Base-by-base conservation (phyloP, 2,888 invertebrate species). In the Chalcis sispes region DNA sequence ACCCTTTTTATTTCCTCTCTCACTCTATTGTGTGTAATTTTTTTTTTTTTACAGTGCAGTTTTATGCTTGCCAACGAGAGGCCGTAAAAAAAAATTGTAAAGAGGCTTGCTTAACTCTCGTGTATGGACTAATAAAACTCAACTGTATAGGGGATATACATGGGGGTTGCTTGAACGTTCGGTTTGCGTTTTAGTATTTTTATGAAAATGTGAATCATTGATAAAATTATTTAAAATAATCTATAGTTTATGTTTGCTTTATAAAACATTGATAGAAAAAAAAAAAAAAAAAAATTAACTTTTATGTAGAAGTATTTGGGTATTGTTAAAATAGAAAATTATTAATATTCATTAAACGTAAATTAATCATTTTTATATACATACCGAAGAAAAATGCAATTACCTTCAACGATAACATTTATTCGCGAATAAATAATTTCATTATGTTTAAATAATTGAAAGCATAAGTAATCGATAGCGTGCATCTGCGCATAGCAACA, bases 141-240 rank as follows among this genome's bases (percentile, higher is more conserved):
- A 25, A 3, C 48, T 4, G 23, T 23, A 52, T 36, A 23, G 52
- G 15, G 50, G 29, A 46, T 58, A 50, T 18, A 48, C 32, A 5
- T 32, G 42, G 2, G 20, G 15, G 23, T 36, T n/a, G n/a, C 42
- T 20, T n/a, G 29, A 42, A 50, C n/a, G 15, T 46, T 46, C n/a
- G 13, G 18, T 15, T 10, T 3, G 10, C 67, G 27, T 23, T 72
- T 72, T 64, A 46, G 32, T 64, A 32, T 56, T 64, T 72, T 72
- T 72, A 64, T 56, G 64, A 64, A 64, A 64, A 46, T 72, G 48
- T 72, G 64, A 72, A 72, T 64, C 56, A 56, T 46, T 56, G 56
- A 64, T 64, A 61, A 40, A 52, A 46, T 27, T 7, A 18, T 50
- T 18, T 50, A 18, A 40, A 71, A n/a, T 61, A 27, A 71, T 71